These are phyloP conservation scores for Laticauda colubrina DNA, from an alignment of 2,113 vertebrate species.

Conservation along the genomic window DNA sequence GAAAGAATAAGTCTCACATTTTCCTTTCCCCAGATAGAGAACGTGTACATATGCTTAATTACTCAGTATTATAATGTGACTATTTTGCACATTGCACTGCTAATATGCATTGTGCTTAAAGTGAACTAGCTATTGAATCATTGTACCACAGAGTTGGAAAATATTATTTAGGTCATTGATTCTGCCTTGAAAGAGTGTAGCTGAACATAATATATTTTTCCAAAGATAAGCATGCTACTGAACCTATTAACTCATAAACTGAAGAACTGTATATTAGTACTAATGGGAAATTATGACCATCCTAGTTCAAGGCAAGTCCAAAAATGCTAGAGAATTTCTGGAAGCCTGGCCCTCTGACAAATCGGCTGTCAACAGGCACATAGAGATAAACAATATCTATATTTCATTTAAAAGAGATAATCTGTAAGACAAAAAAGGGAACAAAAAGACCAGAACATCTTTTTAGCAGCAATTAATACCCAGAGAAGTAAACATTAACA, in stretches of 20 bases:
- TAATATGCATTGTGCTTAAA: not conserved
- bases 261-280: not conserved
- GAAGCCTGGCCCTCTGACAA: not conserved
- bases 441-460: not conserved
- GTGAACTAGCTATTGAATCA: not conserved
- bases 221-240: not conserved
- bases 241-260: not conserved
- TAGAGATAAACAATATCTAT: not conserved
- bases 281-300: not conserved
- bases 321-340: not conserved
- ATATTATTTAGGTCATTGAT: not conserved
- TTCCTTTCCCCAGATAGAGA: not conserved
- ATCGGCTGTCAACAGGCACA: not conserved
- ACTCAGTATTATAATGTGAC: not conserved
- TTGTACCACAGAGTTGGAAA: not conserved
- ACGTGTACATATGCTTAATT: not conserved
- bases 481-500: not conserved
- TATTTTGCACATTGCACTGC: not conserved
- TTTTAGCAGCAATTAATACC: not conserved
- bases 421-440: not conserved
- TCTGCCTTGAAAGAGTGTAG: not conserved
- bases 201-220: not conserved
- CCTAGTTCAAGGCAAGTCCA: not conserved
- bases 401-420: not conserved
- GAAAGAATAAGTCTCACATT: not conserved